A percentile compares a stretch with the other conserved stretches of the same genome.
Conservation (phyloP, 2,888 invertebrate genomes). For the Drosophila mercatorum region DNA sequence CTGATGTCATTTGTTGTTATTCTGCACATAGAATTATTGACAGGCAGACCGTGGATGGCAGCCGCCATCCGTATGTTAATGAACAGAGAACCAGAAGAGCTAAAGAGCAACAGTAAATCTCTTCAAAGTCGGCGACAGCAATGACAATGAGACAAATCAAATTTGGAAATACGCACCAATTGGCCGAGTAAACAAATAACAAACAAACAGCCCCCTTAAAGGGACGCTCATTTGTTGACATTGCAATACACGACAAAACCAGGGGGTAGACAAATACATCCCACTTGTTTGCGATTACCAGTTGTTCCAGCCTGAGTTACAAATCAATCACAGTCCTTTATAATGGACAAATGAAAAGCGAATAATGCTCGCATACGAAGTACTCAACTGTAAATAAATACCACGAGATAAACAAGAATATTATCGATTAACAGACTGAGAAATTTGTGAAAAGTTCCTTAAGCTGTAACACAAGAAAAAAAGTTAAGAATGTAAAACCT, state of each 20-base stretch:
- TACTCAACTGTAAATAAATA: neutral
- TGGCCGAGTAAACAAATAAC: conserved; percentile 50
- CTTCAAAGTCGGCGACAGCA: conserved; percentile 50
- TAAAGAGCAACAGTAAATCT: conserved; percentile 13
- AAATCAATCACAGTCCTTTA: conserved; percentile 16
- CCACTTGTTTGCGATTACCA: conserved; percentile 18
- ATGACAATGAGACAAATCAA: conserved; percentile 64
- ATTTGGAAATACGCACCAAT: conserved; percentile 57
- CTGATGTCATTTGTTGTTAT: conserved; percentile 35
- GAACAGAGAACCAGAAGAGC: conserved; percentile 42
- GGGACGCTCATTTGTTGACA: conserved; percentile 36
- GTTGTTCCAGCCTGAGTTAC: conserved; percentile 31
- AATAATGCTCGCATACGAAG: neutral
- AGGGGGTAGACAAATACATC: conserved; percentile 13
- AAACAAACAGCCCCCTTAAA: conserved; percentile 6
- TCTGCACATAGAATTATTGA: conserved; percentile 54
- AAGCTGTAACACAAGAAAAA: neutral
- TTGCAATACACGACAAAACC: conserved; percentile 21
- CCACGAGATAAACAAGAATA: neutral
- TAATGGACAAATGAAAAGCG: neutral
- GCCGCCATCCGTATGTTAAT: conserved; percentile 55
- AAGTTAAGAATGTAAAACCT: neutral
- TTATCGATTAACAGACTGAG: too few relatives aligned
- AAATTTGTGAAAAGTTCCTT: neutral
- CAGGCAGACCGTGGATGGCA: conserved; percentile 29